Base-by-base conservation (phyloP, 2,797 vertebrate genomes). In the Streptopelia turtur region DNA sequence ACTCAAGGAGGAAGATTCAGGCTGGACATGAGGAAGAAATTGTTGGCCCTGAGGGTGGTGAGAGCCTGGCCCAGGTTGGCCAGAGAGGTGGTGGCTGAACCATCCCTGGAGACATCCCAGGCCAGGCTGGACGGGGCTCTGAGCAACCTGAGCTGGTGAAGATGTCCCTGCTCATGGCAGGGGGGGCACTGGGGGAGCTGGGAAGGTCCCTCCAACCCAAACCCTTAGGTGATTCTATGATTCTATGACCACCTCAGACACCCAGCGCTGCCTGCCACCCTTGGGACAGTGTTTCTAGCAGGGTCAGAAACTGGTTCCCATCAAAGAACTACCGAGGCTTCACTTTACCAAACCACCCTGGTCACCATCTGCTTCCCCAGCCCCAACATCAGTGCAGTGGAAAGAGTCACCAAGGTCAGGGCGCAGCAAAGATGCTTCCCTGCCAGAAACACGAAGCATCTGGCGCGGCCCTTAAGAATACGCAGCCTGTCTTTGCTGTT, bases 371-470 rank as follows among this genome's bases (percentile, higher is more conserved):
- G 89, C 74, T 87, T 18, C 2, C 31, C 5, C 39, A 55, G 39
- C 52, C 64, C 83, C 0, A 1, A 9, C 14, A 3, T 11, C 7
- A 4, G 45, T 60, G 80, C 7, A 4, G 45, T 52, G 80, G 52
- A 33, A n/a, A 66, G 59, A 31, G 25, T 27, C 4, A 0, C 86
- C 9, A 16, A 45, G 92, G 69, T 82, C 83, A 82, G 69, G 69
- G 37, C 47, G 17, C 1, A 57, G 82, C 78, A 82, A 59, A 65
- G 66, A 75, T 8, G 55, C 81, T 61, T 69, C 78, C 37, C 17
- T 0, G 0, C 3, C 10, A 69, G 71, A 37, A 93, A 61, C 0
- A 2, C 13, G 1, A 43, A n/a, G 35, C 0, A 31, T 57, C 69
- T 75, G 64, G 43, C 4, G 5, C 8, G 2, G 81, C 60, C 78